phyloP scores from a whole-genome alignment of 2,797 vertebrate species.

The Cacajao melanocephalus region DNA sequence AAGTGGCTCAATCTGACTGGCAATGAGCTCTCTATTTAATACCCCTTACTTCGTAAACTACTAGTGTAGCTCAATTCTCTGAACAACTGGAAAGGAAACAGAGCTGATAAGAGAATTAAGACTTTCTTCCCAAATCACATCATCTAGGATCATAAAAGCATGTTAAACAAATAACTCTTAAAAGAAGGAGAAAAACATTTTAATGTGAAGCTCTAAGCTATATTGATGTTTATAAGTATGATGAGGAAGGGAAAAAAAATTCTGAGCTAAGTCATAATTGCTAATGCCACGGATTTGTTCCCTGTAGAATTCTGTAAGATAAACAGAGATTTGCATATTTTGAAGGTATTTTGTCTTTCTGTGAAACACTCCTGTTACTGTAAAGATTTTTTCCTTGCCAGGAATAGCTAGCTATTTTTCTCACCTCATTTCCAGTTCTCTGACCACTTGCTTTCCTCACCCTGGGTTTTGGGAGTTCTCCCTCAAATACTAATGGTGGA shows the following conservation, averaged over 20 bases:
- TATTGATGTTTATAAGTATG: conserved; percentile 40
- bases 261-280: conserved; percentile 46
- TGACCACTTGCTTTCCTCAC: background rate
- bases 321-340: conserved; percentile 63
- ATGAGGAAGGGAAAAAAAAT: background rate
- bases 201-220: conserved; percentile 62
- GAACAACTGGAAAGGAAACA: conserved; percentile 78
- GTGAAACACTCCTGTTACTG: background rate
- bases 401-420: background rate
- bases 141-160: conserved; percentile 81
- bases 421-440: background rate
- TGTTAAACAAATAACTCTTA: conserved; percentile 72
- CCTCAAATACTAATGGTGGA: background rate
- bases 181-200: conserved; percentile 62
- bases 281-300: conserved; percentile 52
- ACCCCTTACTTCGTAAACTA: conserved; percentile 80
- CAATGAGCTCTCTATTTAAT: conserved; percentile 61
- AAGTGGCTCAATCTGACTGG: background rate
- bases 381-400: conserved; percentile 26
- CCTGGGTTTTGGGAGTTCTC: background rate
- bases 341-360: conserved; percentile 56
- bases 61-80: conserved; percentile 77
- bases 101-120: conserved; percentile 82
- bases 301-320: conserved; percentile 52
- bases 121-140: conserved; percentile 74